Base-by-base conservation (phyloP, 2,113 vertebrate genomes). In the Neotragus moschatus region DNA sequence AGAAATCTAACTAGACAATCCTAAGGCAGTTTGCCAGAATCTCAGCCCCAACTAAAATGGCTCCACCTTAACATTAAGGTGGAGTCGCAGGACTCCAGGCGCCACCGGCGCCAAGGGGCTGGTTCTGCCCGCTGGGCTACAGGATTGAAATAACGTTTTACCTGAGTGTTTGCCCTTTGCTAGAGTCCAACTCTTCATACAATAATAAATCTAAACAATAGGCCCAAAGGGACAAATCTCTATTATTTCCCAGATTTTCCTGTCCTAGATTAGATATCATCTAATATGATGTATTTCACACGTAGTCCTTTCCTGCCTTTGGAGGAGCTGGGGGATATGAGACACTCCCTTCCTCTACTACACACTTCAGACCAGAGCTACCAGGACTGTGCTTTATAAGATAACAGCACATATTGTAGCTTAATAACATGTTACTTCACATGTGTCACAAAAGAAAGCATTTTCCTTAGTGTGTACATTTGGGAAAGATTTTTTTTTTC, bases 371-470 rank as follows among this genome's bases (percentile, higher is more conserved):
- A 86, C 61, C 30, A 26, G 82, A 55, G 84, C 75, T 30, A 45
- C 16, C 73, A 86, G 25, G 86, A 39, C 56, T 75, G 51, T 73
- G n/a, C 87, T 93, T 94, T 66, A 97, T 79, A 98, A 92, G 36
- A 96, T 98, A 98, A 95, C 91, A 95, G 87, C 97, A 95, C 90
- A 88, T 73, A 8, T n/a, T 87, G 90, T 82, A 77, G 97, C 91
- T 98, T 96, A 97, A 97, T 92, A 98, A 90, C 79, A 75, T 96
- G 88, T 98, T 96, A 97, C 98, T 98, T 97, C 91, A 97, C 97
- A 96, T 97, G 85, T 97, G 97, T 98, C 93, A 98, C 96, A 97
- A 98, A 98, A 97, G 95, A 91, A 98, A 96, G 95, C 94, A 73
- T 98, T 98, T 98, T 84, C 95, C 82, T 91, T 88, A 93, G 96